Evolutionary conservation across 2,113 vertebrate genomes (phyloP).

Genomic region (Ceyx cyanopectus): DNA sequence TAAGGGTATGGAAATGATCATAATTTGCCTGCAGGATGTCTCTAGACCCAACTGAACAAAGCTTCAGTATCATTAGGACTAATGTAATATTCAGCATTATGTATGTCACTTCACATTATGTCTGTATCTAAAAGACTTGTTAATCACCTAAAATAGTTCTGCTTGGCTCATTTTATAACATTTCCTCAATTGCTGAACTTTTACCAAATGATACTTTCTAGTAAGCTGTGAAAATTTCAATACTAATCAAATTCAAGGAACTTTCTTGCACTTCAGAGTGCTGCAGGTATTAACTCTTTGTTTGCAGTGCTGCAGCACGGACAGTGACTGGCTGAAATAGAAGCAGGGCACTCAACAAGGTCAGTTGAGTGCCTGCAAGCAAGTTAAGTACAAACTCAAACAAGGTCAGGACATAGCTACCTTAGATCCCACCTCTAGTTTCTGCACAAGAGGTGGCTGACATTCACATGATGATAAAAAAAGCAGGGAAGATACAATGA

Average conservation of each 20-base stretch:
- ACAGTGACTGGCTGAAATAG: background rate
- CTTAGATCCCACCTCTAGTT: background rate
- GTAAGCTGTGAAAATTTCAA: background rate
- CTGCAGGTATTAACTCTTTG: background rate
- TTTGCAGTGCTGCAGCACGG: background rate
- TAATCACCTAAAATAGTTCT: background rate
- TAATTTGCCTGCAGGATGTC: background rate
- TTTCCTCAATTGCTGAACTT: background rate
- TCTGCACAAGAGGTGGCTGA: background rate
- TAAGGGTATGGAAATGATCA: background rate
- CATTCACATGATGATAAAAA: background rate
- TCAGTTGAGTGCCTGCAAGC: no score
- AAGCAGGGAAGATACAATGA: background rate
- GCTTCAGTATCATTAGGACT: background rate
- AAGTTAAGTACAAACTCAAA: no score
- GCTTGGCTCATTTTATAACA: background rate
- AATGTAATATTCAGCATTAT: background rate
- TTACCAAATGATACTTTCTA: background rate
- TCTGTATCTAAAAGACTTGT: background rate
- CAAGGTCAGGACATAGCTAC: background rate
- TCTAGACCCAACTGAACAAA: background rate
- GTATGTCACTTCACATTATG: background rate
- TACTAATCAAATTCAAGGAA: background rate
- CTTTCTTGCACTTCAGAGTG: background rate
- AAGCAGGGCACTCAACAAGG: background rate